Conservation (phyloP, 1,140 invertebrate species). For the Temnothorax longispinosus region DNA sequence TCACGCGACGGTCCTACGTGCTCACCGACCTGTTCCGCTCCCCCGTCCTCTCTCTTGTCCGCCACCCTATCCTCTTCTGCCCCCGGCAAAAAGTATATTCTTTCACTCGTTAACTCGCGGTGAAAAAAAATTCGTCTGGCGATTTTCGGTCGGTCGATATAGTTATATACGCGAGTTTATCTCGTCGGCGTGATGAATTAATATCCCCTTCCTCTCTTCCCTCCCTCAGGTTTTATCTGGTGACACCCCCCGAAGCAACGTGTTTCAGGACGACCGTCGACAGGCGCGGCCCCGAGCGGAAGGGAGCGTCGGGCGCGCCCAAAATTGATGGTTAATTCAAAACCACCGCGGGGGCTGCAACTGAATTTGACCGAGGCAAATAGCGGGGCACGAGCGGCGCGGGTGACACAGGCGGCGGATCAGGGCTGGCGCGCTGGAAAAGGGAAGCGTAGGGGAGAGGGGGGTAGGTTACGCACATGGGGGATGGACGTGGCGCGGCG, state of each 20-base stretch:
- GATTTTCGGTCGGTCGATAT: not conserved
- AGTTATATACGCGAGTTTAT: not conserved
- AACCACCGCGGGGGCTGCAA: slow-evolving; percentile 74
- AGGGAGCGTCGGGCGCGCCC: slow-evolving; percentile 67
- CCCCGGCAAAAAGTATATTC: not conserved
- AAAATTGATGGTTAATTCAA: slow-evolving; percentile 80
- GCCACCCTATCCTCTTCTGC: not conserved
- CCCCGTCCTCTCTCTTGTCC: not conserved
- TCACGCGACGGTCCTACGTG: not conserved
- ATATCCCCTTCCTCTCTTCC: slow-evolving; percentile 7
- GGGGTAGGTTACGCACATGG: not conserved
- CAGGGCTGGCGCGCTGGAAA: not conserved
- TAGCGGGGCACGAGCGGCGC: slow-evolving; percentile 63
- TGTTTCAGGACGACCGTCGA: slow-evolving; percentile 19
- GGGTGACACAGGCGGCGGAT: not conserved
- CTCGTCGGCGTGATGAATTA: slow-evolving; percentile 49
- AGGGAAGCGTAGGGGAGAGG: not conserved
- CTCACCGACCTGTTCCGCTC: too few relatives aligned
- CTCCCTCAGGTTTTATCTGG: not conserved
- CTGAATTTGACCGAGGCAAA: slow-evolving; percentile 78
- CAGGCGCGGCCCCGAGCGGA: slow-evolving; percentile 29
- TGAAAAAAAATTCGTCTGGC: not conserved
- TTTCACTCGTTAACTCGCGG: not conserved
- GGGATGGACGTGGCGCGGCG: slow-evolving; percentile 7
- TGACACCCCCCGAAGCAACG: slow-evolving; percentile 27